These are phyloP conservation scores for Aphyosemion australe DNA, from an alignment of 2,113 vertebrate species.

Conservation along the genomic window DNA sequence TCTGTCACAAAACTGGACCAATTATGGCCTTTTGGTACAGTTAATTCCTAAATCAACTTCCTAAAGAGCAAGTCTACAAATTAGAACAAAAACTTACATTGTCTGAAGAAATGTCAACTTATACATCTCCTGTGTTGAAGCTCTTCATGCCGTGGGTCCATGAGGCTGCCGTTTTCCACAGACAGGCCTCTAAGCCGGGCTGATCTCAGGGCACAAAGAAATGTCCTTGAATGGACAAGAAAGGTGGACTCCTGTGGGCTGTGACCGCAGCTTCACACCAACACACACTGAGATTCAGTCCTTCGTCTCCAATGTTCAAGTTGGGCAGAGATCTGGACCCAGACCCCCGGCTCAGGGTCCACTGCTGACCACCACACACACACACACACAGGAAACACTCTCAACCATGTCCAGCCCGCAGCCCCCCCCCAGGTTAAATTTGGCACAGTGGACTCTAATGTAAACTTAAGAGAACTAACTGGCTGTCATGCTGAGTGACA, in stretches of 20 bases:
- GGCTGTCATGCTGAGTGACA: slow-evolving; percentile 64
- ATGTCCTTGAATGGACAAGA: slow-evolving; percentile 77
- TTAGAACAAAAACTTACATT: slow-evolving; percentile 6
- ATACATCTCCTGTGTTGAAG: slow-evolving; percentile 57
- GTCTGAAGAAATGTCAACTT: slow-evolving; percentile 47
- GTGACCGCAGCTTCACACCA: slow-evolving; percentile 39
- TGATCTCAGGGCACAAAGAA: slow-evolving; percentile 37
- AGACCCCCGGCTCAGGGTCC: slow-evolving; percentile 48
- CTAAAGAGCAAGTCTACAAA: too few species aligned
- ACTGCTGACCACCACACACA: slow-evolving; percentile 49
- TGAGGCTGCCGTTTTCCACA: slow-evolving; percentile 38
- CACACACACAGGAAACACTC: slow-evolving; percentile 46
- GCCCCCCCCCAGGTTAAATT: slow-evolving; percentile 68
- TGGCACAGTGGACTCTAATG: slow-evolving; percentile 67
- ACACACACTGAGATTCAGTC: slow-evolving; percentile 22
- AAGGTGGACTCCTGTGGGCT: slow-evolving; percentile 43
- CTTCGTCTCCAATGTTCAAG: slow-evolving; percentile 21
- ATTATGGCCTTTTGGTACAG: slow-evolving; percentile 2
- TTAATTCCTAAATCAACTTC: not conserved
- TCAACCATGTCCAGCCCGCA: slow-evolving; percentile 48
- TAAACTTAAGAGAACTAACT: slow-evolving; percentile 66
- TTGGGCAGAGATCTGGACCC: slow-evolving; percentile 34
- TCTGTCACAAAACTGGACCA: not conserved
- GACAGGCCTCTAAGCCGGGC: slow-evolving; percentile 42
- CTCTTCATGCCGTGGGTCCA: slow-evolving; percentile 47